Evolutionary conservation across 2,113 vertebrate genomes (phyloP).

Genomic region (Notarius quadriscutis): DNA sequence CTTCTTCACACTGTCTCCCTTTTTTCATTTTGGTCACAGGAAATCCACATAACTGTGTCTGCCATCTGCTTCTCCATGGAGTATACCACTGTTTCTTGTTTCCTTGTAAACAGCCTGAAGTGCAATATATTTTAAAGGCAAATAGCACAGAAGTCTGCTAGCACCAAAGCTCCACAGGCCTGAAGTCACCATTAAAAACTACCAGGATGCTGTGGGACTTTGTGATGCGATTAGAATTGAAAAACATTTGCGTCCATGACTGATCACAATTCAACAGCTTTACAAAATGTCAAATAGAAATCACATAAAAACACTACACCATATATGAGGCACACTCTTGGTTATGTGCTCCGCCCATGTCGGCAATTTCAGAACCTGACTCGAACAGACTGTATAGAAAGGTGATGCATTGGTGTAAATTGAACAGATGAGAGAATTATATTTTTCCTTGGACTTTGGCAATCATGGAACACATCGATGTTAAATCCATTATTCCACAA

Average conservation of each 20-base stretch:
- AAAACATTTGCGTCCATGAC: background rate
- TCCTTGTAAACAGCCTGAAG: background rate
- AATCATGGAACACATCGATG: background rate
- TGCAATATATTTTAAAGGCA: background rate
- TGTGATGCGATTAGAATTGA: background rate
- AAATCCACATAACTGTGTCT: background rate
- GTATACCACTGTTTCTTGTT: background rate
- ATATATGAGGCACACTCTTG: background rate
- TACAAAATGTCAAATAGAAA: background rate
- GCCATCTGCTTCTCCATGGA: background rate
- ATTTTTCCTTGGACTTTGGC: background rate
- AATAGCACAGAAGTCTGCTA: background rate
- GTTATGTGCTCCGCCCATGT: background rate
- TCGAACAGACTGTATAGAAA: background rate
- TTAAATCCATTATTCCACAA: background rate
- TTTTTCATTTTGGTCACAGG: background rate
- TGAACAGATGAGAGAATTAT: background rate
- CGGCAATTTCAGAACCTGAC: background rate
- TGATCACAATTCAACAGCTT: constrained; percentile 1
- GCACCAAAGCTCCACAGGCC: background rate
- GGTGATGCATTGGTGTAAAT: background rate
- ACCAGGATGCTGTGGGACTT: background rate
- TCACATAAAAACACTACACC: background rate
- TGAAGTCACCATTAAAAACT: background rate
- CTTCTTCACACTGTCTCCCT: background rate